These are phyloP conservation scores for Diaprepes abbreviatus DNA, from an alignment of 2,888 invertebrate species.

Conservation along the genomic window DNA sequence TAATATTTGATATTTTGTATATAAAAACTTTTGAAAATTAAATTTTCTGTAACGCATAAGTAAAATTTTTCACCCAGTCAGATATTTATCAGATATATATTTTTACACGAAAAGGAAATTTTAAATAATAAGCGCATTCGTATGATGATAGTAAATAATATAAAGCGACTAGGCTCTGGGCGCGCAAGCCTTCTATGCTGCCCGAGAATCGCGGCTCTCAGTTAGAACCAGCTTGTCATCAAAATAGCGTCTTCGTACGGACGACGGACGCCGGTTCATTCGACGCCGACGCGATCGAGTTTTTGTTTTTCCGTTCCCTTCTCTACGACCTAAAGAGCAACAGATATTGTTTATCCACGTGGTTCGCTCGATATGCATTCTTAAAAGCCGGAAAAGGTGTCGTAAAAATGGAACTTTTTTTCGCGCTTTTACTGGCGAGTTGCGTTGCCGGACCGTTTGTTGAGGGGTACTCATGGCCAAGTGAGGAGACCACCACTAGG, in stretches of 20 bases:
- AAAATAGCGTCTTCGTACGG: conserved; percentile 54
- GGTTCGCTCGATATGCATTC: conserved; percentile 34
- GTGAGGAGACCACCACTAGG: conserved; percentile 63
- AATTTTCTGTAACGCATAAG: too few species aligned
- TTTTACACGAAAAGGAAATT: conserved; percentile 50
- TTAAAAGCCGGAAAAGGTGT: neutral
- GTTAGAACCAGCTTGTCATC: conserved; percentile 62
- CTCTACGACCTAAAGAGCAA: conserved; percentile 39
- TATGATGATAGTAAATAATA: conserved; percentile 50
- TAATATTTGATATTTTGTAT: too few species aligned
- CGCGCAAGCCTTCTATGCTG: conserved; percentile 56
- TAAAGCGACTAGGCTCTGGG: conserved; percentile 48
- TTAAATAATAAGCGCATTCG: conserved; percentile 49
- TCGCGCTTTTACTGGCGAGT: conserved; percentile 51
- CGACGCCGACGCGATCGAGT: conserved; percentile 54
- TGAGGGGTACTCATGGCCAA: conserved; percentile 66
- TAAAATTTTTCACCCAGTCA: too few species aligned
- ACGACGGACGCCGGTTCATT: conserved; percentile 57
- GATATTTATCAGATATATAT: too few species aligned
- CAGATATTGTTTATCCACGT: conserved; percentile 49
- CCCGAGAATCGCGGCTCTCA: conserved; percentile 57
- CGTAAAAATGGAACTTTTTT: conserved; percentile 54
- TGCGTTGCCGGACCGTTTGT: conserved; percentile 52
- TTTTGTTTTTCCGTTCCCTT: conserved; percentile 16
- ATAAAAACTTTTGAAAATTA: too few species aligned